Conservation (phyloP, 2,888 invertebrate species). For the Ormyrus rosae region DNA sequence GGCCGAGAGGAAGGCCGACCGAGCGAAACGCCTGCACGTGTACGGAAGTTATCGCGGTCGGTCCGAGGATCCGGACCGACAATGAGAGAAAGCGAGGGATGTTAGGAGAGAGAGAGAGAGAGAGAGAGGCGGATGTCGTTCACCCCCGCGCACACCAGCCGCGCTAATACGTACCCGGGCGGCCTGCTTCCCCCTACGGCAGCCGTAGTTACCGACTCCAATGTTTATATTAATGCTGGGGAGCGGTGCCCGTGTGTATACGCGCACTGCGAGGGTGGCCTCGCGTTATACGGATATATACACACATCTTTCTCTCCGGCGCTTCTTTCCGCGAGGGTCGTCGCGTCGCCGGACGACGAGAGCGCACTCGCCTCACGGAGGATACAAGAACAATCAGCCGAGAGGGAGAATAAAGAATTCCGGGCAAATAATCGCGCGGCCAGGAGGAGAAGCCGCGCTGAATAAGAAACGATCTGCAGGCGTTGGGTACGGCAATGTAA, state of each 20-base stretch:
- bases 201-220: constrained; percentile 61
- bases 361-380: too few species aligned
- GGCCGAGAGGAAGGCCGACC: constrained; percentile 14
- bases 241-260: constrained; percentile 41
- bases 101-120: constrained; percentile 9
- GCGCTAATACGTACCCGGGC: constrained; percentile 60
- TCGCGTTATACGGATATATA: constrained; percentile 32
- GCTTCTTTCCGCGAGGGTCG: neutral
- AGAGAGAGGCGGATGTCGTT: constrained; percentile 41
- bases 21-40: constrained; percentile 58
- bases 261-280: constrained; percentile 22
- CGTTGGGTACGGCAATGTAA: neutral
- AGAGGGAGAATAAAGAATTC: constrained; percentile 38
- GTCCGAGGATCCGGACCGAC: constrained; percentile 41
- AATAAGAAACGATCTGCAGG: constrained; percentile 16
- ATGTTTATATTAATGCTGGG: constrained; percentile 64
- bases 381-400: too few species aligned
- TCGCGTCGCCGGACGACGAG: neutral
- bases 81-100: neutral
- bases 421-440: constrained; percentile 32
- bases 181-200: constrained; percentile 49
- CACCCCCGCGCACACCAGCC: constrained; percentile 54
- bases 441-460: neutral
- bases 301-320: neutral
- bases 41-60: constrained; percentile 61